phyloP scores from a whole-genome alignment of 1,140 invertebrate genomes.

The Drosophila triauraria region DNA sequence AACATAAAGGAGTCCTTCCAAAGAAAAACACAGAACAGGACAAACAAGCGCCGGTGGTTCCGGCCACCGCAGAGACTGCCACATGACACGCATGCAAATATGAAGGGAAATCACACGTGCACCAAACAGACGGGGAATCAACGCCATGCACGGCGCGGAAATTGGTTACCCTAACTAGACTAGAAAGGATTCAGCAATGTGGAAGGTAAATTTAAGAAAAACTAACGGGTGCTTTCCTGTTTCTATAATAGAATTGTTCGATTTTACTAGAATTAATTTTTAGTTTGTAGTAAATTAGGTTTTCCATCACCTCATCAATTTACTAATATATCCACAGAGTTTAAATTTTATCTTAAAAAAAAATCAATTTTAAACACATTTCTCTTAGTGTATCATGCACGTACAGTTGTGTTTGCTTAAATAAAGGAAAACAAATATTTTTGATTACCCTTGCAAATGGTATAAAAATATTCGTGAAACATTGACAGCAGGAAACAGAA shows the following conservation, averaged over 20 bases:
- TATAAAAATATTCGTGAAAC: constrained; percentile 18
- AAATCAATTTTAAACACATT: neutral
- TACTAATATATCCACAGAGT: too few relatives aligned
- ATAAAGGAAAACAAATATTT: constrained; percentile 24
- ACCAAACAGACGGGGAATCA: constrained; percentile 34
- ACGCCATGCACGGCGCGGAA: constrained; percentile 30
- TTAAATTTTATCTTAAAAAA: too few relatives aligned
- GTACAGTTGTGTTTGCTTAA: constrained; percentile 11
- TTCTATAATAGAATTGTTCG: neutral
- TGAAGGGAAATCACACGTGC: constrained; percentile 72
- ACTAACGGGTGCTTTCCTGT: too few relatives aligned
- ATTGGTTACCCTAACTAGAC: neutral
- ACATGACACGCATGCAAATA: constrained; percentile 83
- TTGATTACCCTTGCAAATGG: constrained; percentile 19
- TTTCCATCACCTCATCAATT: neutral
- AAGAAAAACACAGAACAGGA: constrained; percentile 51
- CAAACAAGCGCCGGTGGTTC: constrained; percentile 67
- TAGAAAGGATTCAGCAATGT: neutral
- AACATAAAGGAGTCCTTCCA: constrained; percentile 46
- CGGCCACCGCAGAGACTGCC: constrained; percentile 74
- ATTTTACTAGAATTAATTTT: neutral
- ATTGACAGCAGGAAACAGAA: neutral
- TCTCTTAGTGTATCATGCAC: neutral
- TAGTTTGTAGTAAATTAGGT: neutral
- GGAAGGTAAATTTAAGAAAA: too few relatives aligned